Conservation (phyloP, 2,797 vertebrate genomes). For the Manis pentadactyla region DNA sequence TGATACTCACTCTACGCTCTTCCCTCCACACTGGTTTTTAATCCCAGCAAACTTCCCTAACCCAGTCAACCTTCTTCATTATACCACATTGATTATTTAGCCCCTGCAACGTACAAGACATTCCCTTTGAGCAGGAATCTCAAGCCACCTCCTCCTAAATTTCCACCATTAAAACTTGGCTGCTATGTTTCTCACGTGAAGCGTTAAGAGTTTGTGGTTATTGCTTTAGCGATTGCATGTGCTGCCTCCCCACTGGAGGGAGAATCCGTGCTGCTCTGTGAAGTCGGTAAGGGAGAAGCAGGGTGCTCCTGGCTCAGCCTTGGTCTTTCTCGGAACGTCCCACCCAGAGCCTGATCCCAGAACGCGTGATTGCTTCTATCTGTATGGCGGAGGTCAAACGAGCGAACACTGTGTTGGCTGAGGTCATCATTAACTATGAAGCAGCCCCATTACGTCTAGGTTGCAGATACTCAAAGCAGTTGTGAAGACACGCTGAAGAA, state of each 20-base stretch:
- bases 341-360: not conserved
- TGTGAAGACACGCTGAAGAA: not conserved
- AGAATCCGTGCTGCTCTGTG: not conserved
- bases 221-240: not conserved
- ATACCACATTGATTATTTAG: not conserved
- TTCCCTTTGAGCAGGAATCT: not conserved
- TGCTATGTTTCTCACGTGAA: not conserved
- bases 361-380: not conserved
- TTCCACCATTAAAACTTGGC: not conserved
- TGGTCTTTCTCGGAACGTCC: not conserved
- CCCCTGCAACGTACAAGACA: not conserved
- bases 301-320: not conserved
- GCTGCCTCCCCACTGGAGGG: not conserved
- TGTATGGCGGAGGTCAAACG: not conserved
- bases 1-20: rapidly evolving
- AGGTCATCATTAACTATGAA: not conserved
- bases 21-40: not conserved
- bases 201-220: not conserved
- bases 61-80: not conserved
- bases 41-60: not conserved
- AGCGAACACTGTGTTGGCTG: not conserved
- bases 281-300: not conserved
- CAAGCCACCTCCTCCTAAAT: not conserved
- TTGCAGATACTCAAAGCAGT: too few species aligned
- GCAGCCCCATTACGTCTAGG: not conserved